These are phyloP conservation scores for Diogma glabrata DNA, from an alignment of 2,888 invertebrate genomes.

Conservation along the genomic window DNA sequence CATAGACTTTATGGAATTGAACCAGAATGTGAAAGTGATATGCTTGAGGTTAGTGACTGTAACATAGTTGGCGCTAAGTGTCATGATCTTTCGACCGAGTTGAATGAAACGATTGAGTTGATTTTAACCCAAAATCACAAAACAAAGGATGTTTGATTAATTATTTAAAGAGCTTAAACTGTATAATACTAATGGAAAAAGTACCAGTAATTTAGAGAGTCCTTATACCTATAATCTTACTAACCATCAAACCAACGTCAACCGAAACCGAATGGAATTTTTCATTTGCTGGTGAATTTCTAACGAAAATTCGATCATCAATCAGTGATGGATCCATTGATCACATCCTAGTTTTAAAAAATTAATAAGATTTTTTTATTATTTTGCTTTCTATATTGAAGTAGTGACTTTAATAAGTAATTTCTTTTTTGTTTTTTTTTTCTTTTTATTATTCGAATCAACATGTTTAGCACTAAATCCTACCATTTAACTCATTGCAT, in stretches of 20 bases:
- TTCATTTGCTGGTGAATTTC: neutral
- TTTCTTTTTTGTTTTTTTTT: too few species aligned
- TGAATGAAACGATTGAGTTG: neutral
- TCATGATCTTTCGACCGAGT: neutral
- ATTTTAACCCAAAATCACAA: neutral
- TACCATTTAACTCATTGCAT: too few species aligned
- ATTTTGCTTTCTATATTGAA: too few species aligned
- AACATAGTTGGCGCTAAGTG: neutral
- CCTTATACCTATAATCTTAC: neutral
- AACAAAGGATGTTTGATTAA: neutral
- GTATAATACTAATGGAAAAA: neutral
- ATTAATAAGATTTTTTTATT: too few species aligned
- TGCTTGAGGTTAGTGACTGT: neutral
- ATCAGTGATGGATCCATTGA: too few species aligned
- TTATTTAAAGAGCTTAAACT: neutral
- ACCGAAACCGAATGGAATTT: neutral
- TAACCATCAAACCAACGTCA: neutral
- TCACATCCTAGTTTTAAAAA: neutral
- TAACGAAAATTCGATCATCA: slow-evolving; percentile 1
- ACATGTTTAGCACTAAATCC: too few species aligned
- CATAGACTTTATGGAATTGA: neutral
- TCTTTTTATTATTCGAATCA: too few species aligned
- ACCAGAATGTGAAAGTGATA: neutral
- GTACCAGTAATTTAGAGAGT: neutral
- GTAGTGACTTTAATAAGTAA: too few species aligned